A percentile compares a stretch with the other conserved stretches of the same genome.
Conservation (phyloP, 2,797 vertebrate genomes). For the Coilia nasus region DNA sequence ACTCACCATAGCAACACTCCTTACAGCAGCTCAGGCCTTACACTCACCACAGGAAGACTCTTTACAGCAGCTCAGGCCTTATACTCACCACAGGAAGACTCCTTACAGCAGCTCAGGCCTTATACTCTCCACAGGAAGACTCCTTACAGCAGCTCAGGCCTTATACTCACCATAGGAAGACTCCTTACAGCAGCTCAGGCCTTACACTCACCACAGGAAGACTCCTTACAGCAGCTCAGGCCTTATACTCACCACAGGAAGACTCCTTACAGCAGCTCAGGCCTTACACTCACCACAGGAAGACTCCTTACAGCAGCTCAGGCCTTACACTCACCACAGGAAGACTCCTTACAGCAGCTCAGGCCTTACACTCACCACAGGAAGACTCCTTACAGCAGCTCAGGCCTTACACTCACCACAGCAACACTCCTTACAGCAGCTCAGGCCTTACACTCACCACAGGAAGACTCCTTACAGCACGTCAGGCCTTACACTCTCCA, state of each 20-base stretch:
- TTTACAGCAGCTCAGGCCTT: background rate
- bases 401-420: background rate
- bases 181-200: background rate
- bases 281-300: background rate
- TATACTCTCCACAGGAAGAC: background rate
- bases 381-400: too few relatives aligned
- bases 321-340: background rate
- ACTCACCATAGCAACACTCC: background rate
- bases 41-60: background rate
- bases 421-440: too few relatives aligned
- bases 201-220: background rate
- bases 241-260: background rate
- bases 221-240: background rate
- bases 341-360: too few relatives aligned
- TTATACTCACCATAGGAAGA: background rate
- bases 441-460: background rate
- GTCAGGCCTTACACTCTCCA: background rate
- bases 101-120: background rate
- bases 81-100: background rate
- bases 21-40: background rate
- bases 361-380: background rate
- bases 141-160: background rate
- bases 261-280: background rate
- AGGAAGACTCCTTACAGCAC: too few relatives aligned
- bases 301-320: too few relatives aligned